Percentiles rank a stretch among this genome's conserved stretches.
phyloP scores from a whole-genome alignment of 2,797 vertebrate species.

The Rhynchonycteris naso region DNA sequence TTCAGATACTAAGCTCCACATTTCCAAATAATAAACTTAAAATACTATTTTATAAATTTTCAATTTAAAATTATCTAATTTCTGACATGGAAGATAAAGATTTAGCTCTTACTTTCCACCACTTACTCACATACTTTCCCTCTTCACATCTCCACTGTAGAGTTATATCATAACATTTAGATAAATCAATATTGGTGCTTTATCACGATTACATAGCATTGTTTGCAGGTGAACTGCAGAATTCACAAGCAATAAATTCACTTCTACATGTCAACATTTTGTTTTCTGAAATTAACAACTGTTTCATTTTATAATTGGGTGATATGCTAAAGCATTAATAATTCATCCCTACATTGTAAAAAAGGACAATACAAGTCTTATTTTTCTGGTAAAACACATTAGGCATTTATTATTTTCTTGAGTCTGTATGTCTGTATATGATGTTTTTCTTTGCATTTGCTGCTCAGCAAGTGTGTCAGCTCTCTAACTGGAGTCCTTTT shows the following conservation, averaged over 20 bases:
- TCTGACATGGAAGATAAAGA: background rate
- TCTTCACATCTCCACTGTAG: background rate
- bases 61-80: background rate
- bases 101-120: background rate
- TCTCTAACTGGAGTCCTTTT: background rate
- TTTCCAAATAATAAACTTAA: background rate
- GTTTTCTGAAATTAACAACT: background rate
- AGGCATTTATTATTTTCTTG: background rate
- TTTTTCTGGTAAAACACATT: background rate
- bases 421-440: background rate
- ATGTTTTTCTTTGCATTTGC: background rate
- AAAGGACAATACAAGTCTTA: background rate
- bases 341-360: background rate
- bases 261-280: background rate
- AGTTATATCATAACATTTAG: background rate
- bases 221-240: background rate
- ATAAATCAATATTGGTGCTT: background rate
- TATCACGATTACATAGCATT: background rate
- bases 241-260: background rate
- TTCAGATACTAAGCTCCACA: background rate
- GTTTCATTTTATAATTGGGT: background rate
- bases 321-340: background rate
- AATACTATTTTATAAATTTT: background rate
- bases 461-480: background rate
- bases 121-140: background rate